Base-by-base conservation (phyloP, 2,888 invertebrate species). In the Nebria salina region DNA sequence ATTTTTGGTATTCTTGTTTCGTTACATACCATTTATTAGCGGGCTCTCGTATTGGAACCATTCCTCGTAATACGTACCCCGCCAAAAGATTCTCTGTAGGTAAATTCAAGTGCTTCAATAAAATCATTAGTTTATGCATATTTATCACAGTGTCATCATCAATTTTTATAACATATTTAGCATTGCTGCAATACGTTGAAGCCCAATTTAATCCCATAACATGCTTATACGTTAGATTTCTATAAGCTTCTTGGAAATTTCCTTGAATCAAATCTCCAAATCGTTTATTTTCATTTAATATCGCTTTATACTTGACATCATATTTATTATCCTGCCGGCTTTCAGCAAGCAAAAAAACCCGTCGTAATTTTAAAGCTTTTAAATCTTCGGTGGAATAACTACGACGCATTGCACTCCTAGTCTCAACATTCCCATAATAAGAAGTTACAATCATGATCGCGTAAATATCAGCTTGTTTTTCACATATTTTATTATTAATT, bases 1-100 rank as follows among this genome's bases (percentile, higher is more conserved):
- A 88, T 13, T 87, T 87, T 0, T 89, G 83, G 86, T 92, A 96
- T 87, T 96, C 96, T 7, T 91, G 88, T 80, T 87, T 86, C 0
- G 93, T 92, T 0, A 96, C 95, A 88, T 91, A 96, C 96, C 96
- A 96, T 87, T 96, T 96, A 86, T 93, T 96, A 8, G 90, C 90
- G 82, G 89, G 90, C 76, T 92, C 91, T 83, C 96, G 90, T 83
- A 92, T 92, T 0, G 95, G 94, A 65, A 87, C 88, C 89, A 93
- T 93, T 75, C 91, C 90, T 76, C 91, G 91, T 65, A 95, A 87
- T 84, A 94, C 90, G 85, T 93, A 95, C 1, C 96, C 96, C 83
- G 93, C 91, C 13, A 95, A 84, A 70, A 91, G 88, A 64, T 88
- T 86, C 76, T 86, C 85, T n/a, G 87, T 86, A 26, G 87, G 86